Conservation (phyloP, 2,797 vertebrate species). For the Myripristis jacobus region DNA sequence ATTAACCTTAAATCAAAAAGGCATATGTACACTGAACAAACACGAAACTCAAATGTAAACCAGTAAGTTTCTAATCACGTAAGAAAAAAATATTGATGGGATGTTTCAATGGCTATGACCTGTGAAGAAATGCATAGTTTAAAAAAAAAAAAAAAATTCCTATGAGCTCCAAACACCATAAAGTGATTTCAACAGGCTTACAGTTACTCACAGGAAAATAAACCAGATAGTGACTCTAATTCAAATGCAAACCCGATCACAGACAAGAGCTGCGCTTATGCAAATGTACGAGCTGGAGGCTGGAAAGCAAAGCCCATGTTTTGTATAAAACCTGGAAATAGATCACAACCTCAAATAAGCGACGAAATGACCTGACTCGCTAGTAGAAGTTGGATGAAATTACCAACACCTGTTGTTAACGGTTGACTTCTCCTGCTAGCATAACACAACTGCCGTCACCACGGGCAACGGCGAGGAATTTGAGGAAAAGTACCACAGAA, state of each 20-base stretch:
- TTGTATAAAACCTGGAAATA: not conserved
- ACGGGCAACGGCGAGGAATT: not conserved
- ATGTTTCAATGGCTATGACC: not conserved
- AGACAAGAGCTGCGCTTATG: too few relatives aligned
- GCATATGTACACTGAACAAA: not conserved
- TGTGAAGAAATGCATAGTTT: not conserved
- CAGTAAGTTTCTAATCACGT: not conserved
- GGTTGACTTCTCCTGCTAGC: slow-evolving; percentile 2
- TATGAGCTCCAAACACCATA: too few relatives aligned
- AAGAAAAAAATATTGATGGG: not conserved
- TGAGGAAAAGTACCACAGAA: slow-evolving; percentile 18
- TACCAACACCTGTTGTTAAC: slow-evolving; percentile 55
- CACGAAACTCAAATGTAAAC: not conserved
- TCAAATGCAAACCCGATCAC: too few relatives aligned
- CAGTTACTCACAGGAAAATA: too few relatives aligned
- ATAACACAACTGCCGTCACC: not conserved
- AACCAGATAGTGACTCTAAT: too few relatives aligned
- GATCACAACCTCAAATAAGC: fast-evolving
- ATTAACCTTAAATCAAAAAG: not conserved
- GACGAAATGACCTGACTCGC: too few relatives aligned
- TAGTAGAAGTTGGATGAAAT: too few relatives aligned
- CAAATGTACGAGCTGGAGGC: not conserved
- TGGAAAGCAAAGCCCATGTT: not conserved
- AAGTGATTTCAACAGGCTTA: too few relatives aligned
- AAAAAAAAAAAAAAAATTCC: not conserved